phyloP scores from a whole-genome alignment of 2,888 invertebrate genomes.

The Xanthia togata region DNA sequence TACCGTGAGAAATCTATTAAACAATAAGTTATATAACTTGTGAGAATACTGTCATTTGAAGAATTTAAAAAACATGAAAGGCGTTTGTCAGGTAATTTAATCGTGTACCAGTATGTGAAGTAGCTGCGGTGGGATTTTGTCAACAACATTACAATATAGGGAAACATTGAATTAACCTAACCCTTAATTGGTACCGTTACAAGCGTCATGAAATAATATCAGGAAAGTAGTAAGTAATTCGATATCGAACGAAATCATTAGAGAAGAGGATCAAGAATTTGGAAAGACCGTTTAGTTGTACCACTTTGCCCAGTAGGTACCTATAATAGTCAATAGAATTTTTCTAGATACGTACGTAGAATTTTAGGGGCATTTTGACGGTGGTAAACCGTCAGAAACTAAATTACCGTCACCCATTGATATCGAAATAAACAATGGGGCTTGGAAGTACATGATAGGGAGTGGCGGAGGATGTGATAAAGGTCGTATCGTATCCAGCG shows the following conservation, averaged over 20 bases:
- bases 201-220: neutral
- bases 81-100: neutral
- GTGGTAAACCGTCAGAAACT: neutral
- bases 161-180: neutral
- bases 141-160: neutral
- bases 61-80: neutral
- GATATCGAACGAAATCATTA: neutral
- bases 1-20: conserved; percentile 52
- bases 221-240: too few species aligned
- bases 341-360: neutral
- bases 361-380: neutral
- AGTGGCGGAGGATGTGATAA: conserved; percentile 55
- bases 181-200: neutral
- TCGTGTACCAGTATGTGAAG: neutral
- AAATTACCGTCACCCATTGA: conserved; percentile 27
- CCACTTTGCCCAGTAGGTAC: neutral
- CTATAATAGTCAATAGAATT: neutral
- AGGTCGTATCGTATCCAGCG: conserved; percentile 52
- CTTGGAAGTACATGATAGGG: conserved; percentile 23
- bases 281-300: neutral
- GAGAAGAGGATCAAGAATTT: neutral
- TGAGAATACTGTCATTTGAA: conserved; percentile 32
- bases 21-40: conserved; percentile 51
- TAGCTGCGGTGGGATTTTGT: conserved; percentile 27
- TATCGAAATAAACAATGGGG: conserved; percentile 43